Base-by-base conservation (phyloP, 1,140 invertebrate genomes). In the Lordiphosa collinella region DNA sequence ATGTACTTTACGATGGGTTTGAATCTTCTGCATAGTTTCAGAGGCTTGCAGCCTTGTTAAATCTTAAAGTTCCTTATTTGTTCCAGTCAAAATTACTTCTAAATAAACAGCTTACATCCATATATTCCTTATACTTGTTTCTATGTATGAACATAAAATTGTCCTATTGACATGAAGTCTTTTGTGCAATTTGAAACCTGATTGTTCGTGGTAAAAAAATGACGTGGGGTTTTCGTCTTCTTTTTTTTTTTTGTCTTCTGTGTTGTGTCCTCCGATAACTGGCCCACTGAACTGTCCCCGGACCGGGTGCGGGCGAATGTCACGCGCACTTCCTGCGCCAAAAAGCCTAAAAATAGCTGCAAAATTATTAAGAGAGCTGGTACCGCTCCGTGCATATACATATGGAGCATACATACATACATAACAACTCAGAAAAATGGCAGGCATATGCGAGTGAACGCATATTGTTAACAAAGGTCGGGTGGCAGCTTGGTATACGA, bases 401-500 rank as follows among this genome's bases (percentile, higher is more conserved):
- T 43, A 41, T 0, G 4, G n/a, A 40, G 18, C 12, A 29, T 35
- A 12, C 41, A 25, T 13, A 32, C 13, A 41, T 41, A 11, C 29
- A 14, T 52, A 47, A 66, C 53, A 51, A 49, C 38, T 34, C 38
- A 49, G 49, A 63, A 41, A 37, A 37, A 47, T 34, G 59, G 49
- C 46, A 51, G 54, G 47, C 54, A 68, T 68, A 72, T 72, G 56
- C 65, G 22, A 25, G 69, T 37, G 51, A 79, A 74, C 75, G 75
- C 70, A 80, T 74, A 74, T 74, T 80, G 74, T 65, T 80, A 79
- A 74, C 74, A 73, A 74, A 44, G 63, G 55, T 60, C 36, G 43
- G 60, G 40, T 22, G 59, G 22, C 22, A 8, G 59, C 41, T 49
- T 32, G 43, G 53, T 40, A 22, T 9, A 43, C 48, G 59, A 74